Conservation (phyloP, 2,797 vertebrate species). For the Coranthus polyacanthus region DNA sequence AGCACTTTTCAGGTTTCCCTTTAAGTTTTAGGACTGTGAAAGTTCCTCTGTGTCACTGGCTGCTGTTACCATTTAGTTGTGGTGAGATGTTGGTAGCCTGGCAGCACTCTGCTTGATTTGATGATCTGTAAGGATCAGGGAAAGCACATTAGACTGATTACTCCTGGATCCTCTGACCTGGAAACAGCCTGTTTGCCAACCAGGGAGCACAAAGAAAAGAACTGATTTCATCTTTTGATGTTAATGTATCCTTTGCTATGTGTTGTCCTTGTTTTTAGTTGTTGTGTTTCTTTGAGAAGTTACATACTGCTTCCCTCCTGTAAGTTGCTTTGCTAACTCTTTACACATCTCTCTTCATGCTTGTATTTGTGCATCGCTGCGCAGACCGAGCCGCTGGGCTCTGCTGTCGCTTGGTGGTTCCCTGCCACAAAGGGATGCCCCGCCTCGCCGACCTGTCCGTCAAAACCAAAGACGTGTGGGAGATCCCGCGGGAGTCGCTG, state of each 20-base stretch:
- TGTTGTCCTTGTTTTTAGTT: not conserved
- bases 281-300: conserved; percentile 7
- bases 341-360: conserved; percentile 31
- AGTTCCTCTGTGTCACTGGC: not conserved
- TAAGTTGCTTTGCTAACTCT: conserved; percentile 49
- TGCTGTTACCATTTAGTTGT: not conserved
- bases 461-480: conserved; percentile 99
- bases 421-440: conserved; percentile 98
- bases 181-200: conserved; percentile 5
- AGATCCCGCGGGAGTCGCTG: conserved; percentile 96
- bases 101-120: conserved; percentile 24
- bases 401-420: conserved; percentile 97
- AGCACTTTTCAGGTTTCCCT: not conserved
- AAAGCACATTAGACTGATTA: conserved; percentile 28
- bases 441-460: conserved; percentile 97
- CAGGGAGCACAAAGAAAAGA: not conserved
- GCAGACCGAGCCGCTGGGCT: conserved; percentile 97
- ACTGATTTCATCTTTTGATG: not conserved
- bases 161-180: conserved; percentile 21
- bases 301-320: not conserved
- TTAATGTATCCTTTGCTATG: not conserved
- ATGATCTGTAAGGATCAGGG: conserved; percentile 14
- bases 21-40: not conserved
- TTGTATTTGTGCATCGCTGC: conserved; percentile 48
- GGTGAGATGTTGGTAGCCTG: not conserved